Conservation (phyloP, 2,797 vertebrate genomes). For the Periophthalmus magnuspinnatus region DNA sequence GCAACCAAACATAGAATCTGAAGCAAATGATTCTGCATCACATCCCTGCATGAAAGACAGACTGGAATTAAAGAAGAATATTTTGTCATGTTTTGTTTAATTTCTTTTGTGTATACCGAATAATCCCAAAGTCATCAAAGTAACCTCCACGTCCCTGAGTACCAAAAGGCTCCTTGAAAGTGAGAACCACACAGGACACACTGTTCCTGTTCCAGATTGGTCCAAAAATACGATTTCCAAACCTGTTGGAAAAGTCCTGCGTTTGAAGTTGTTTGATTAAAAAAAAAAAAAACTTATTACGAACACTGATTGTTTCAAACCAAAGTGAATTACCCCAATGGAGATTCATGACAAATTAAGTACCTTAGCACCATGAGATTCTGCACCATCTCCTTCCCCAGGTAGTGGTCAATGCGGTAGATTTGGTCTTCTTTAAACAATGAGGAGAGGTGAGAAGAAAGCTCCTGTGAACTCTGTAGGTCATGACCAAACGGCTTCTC, state of each 20-base stretch:
- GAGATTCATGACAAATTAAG: not conserved
- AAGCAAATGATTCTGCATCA: slow-evolving; percentile 97
- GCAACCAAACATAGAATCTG: slow-evolving; percentile 93
- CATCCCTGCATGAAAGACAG: slow-evolving; percentile 77
- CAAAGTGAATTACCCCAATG: no score
- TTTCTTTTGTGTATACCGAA: slow-evolving; percentile 76
- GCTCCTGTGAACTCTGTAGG: slow-evolving; percentile 84
- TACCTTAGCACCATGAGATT: slow-evolving; percentile 93
- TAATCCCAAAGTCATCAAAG: slow-evolving; percentile 94
- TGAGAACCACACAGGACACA: slow-evolving; percentile 87
- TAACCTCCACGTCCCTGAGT: slow-evolving; percentile 92
- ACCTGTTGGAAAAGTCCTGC: slow-evolving; percentile 66
- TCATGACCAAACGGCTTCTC: slow-evolving; percentile 92
- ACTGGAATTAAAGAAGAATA: not conserved
- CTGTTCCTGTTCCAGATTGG: slow-evolving; percentile 93
- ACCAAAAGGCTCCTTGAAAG: slow-evolving; percentile 94
- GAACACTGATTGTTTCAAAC: no score
- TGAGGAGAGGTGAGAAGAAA: slow-evolving; percentile 84
- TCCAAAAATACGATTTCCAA: slow-evolving; percentile 92
- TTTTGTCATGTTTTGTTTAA: not conserved
- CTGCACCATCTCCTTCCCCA: slow-evolving; percentile 97
- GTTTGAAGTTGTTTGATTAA: no score
- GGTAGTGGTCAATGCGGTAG: slow-evolving; percentile 95
- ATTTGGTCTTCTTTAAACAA: slow-evolving; percentile 89
- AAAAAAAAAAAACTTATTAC: no score